Evolutionary conservation across 2,797 vertebrate species (phyloP).

Genomic region (Poeciliopsis gracilis): DNA sequence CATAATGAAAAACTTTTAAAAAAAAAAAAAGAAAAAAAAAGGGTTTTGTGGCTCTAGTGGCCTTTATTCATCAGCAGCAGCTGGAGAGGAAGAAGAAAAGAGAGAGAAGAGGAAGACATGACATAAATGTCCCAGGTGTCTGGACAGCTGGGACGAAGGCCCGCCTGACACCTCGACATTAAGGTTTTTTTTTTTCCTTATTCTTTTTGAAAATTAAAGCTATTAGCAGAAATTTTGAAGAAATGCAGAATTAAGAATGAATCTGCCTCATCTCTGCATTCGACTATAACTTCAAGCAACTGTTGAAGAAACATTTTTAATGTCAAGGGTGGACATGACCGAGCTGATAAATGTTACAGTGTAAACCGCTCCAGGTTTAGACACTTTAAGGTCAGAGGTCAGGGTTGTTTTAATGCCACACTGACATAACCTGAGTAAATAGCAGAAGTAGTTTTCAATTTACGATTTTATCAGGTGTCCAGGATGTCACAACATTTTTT

Average conservation of each 20-base stretch:
- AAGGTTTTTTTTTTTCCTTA: not conserved
- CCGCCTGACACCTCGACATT: not conserved
- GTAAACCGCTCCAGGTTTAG: not conserved
- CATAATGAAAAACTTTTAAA: not conserved
- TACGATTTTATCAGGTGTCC: not conserved
- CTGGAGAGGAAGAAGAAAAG: not conserved
- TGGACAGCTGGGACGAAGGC: not conserved
- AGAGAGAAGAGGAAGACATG: not conserved
- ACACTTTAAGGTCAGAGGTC: not conserved
- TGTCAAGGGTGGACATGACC: not conserved
- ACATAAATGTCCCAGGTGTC: not conserved
- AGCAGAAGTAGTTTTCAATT: not conserved
- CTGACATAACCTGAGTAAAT: not conserved
- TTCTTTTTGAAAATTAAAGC: not conserved
- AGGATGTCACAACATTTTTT: too few relatives aligned
- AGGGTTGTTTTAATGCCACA: not conserved
- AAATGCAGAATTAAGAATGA: not conserved
- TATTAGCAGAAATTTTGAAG: not conserved
- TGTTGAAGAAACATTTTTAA: not conserved
- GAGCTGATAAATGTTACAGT: too few relatives aligned
- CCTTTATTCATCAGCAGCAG: not conserved
- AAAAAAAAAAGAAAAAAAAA: not conserved
- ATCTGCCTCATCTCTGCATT: not conserved
- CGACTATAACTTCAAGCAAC: not conserved
- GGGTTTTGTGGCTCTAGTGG: not conserved